A percentile compares a stretch with the other conserved stretches of the same genome.
These are phyloP conservation scores for Neopelma chrysocephalum DNA, from an alignment of 2,797 vertebrate species.

Conservation along the genomic window DNA sequence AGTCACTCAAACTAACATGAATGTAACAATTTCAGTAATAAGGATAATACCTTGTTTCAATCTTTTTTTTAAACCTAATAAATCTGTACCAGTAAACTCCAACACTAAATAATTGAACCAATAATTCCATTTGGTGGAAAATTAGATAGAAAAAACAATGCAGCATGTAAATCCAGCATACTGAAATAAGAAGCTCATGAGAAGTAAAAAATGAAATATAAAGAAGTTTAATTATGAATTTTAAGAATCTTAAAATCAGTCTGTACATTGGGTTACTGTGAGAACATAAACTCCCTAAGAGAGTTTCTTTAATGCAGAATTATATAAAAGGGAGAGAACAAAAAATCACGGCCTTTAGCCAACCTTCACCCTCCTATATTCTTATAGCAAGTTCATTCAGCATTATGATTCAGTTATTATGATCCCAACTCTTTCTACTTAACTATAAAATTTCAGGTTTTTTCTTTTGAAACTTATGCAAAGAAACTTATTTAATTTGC, in stretches of 20 bases:
- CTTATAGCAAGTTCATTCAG: neutral
- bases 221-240: neutral
- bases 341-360: neutral
- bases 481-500: neutral
- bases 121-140: neutral
- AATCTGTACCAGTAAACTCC: neutral
- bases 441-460: neutral
- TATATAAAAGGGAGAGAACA: neutral
- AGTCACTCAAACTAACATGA: neutral
- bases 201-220: neutral
- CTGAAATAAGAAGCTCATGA: neutral
- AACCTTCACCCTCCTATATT: neutral
- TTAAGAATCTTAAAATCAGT: neutral
- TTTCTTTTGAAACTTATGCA: neutral
- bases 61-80: neutral
- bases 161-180: neutral
- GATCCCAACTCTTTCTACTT: neutral
- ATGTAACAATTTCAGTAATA: neutral
- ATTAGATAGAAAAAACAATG: conserved; percentile 3
- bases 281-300: neutral
- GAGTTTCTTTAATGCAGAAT: neutral
- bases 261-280: neutral
- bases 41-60: neutral
- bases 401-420: neutral
- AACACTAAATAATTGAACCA: neutral